Percentiles rank a stretch among this genome's conserved stretches.
Conservation (phyloP, 1,140 invertebrate genomes). For the Diachasmimorpha longicaudata region DNA sequence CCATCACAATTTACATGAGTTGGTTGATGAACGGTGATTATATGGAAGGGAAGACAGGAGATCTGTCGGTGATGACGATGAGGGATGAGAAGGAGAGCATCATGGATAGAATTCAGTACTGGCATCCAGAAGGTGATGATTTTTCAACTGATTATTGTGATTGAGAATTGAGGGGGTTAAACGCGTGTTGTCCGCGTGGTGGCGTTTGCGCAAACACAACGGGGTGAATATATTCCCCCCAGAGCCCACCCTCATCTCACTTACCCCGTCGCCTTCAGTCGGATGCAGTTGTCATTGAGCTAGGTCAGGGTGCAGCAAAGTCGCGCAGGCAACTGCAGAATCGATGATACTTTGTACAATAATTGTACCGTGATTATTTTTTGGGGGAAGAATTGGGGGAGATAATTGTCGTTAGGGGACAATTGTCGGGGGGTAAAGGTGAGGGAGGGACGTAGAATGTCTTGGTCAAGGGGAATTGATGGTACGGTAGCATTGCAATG, state of each 20-base stretch:
- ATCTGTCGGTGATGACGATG: slow-evolving; percentile 14
- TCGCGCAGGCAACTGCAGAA: slow-evolving; percentile 29
- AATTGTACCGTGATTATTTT: background rate
- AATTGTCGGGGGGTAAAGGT: too few relatives aligned
- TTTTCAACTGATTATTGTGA: background rate
- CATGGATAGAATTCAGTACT: slow-evolving; percentile 58
- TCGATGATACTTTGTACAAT: background rate
- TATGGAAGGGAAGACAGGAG: background rate
- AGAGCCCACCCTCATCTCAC: background rate
- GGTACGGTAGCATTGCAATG: background rate
- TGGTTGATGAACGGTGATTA: too few relatives aligned
- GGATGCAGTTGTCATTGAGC: slow-evolving; percentile 49
- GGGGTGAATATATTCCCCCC: background rate
- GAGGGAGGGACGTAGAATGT: background rate
- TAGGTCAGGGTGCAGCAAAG: slow-evolving; percentile 45
- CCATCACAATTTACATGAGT: too few relatives aligned
- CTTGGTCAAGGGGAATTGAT: background rate
- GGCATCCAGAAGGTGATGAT: slow-evolving; percentile 56
- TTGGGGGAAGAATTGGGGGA: too few relatives aligned
- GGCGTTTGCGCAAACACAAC: slow-evolving; percentile 17
- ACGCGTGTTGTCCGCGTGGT: slow-evolving; percentile 17
- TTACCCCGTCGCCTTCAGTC: background rate
- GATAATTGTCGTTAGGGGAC: background rate
- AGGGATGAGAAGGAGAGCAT: slow-evolving; percentile 47
- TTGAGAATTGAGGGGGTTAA: background rate